These are phyloP conservation scores for Danio jaintianensis DNA, from an alignment of 2,797 vertebrate species.

Conservation along the genomic window DNA sequence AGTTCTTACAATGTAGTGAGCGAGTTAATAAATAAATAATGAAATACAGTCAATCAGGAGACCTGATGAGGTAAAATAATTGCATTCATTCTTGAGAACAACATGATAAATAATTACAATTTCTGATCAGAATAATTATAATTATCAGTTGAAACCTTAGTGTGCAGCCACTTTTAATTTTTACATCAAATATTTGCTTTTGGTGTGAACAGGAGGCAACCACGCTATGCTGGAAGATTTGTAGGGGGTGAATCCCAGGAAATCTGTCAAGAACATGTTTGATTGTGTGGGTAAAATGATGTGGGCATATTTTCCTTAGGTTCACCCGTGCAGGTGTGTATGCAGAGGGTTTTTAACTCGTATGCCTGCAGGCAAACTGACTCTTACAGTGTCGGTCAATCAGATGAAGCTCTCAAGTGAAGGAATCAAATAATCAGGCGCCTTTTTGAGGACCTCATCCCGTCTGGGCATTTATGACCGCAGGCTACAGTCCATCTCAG, in stretches of 20 bases:
- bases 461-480: slow-evolving; percentile 59
- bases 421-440: slow-evolving; percentile 66
- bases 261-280: background rate
- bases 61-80: too few relatives aligned
- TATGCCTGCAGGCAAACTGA: slow-evolving; percentile 62
- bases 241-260: background rate
- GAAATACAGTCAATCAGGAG: too few relatives aligned
- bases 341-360: slow-evolving; percentile 33
- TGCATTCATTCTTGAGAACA: too few relatives aligned
- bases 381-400: slow-evolving; percentile 70
- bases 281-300: background rate
- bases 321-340: slow-evolving; percentile 21
- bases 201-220: background rate
- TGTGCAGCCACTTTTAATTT: background rate
- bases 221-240: background rate
- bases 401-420: slow-evolving; percentile 68
- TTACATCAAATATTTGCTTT: background rate
- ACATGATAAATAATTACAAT: too few relatives aligned
- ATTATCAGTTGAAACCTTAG: too few relatives aligned
- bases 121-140: too few relatives aligned
- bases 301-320: background rate
- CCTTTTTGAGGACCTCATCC: slow-evolving; percentile 52
- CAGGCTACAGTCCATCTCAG: slow-evolving; percentile 60
- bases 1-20: too few relatives aligned
- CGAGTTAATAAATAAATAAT: too few relatives aligned